Evolutionary conservation across 1,140 invertebrate genomes (phyloP), one percentile per base, ranked within the genome.

Genomic region (Marisa cornuarietis): DNA sequence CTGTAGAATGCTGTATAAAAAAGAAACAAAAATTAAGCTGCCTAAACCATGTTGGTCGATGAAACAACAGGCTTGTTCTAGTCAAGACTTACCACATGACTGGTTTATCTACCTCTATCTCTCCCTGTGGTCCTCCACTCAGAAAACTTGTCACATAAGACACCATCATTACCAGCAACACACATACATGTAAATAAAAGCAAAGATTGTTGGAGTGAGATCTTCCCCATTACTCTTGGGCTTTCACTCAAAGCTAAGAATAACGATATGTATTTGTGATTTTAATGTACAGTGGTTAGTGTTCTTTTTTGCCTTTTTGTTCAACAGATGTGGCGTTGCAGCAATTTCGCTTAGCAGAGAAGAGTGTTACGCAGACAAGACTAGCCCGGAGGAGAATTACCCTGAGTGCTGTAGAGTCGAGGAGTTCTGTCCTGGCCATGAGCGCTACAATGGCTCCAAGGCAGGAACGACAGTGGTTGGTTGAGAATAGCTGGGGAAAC

Each of bases 361-460:
- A n/a, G 14, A 68, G 11, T 68, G 65, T 68, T 68, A 68, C 11
- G 65, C 26, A 13, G 65, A n/a, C 14, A n/a, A 68, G 22, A 13
- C 22, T 31, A 14, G n/a, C 10, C 65, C 65, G 3, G 65, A 68
- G 10, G 65, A n/a, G n/a, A n/a, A 24, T 11, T 68, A 68, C 22
- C 65, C 65, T n/a, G 65, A 68, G n/a, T 68, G 65, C 22, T 68
- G 65, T 31, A 14, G 11, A 6, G 22, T 68, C 0, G 4, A 68
- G 26, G 65, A 68, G 65, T 68, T 68, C 26, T 68, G 65, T 68
- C 65, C 65, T 5, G 65, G 65, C 2, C n/a, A 68, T n/a, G 22
- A n/a, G n/a, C 65, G 65, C 65, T 68, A 68, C 65, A 68, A 68
- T n/a, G 65, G 6, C 65, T 68, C 65, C 22, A 14, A 16, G 65